Conservation (phyloP, 23 tunicate species). For the Oikopleura vanhoeffeni region DNA sequence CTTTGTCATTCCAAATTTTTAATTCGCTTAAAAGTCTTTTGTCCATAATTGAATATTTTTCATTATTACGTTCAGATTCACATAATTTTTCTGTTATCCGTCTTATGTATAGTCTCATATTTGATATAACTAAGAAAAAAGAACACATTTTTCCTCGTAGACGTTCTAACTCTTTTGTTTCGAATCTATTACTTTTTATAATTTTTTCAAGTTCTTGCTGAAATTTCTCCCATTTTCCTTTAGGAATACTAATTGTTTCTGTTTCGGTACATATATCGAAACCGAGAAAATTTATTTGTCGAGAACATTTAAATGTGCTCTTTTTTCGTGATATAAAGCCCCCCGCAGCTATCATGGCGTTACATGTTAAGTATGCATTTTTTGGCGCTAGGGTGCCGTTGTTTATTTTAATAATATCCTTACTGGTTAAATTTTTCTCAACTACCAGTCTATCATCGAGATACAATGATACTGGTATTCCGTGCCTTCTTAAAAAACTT, state of each 20-base stretch:
- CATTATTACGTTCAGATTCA: too few species aligned
- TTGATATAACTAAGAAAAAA: not conserved
- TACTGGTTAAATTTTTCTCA: too few species aligned
- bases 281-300: not conserved
- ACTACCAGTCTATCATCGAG: not conserved
- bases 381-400: not conserved
- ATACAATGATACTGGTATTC: not conserved
- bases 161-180: not conserved
- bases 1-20: too few species aligned
- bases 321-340: not conserved
- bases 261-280: not conserved
- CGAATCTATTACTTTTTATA: too few species aligned
- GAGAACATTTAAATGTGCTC: not conserved
- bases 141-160: not conserved
- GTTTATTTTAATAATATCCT: not conserved
- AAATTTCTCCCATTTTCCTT: not conserved
- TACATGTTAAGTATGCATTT: not conserved
- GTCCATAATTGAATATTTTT: too few species aligned
- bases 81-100: too few species aligned
- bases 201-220: not conserved
- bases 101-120: not conserved
- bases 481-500: too few species aligned
- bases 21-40: too few species aligned
- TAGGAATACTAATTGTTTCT: too few species aligned
- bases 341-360: not conserved